These are phyloP conservation scores for Andricus grossulariae DNA, from an alignment of 1,140 invertebrate species.

Conservation along the genomic window DNA sequence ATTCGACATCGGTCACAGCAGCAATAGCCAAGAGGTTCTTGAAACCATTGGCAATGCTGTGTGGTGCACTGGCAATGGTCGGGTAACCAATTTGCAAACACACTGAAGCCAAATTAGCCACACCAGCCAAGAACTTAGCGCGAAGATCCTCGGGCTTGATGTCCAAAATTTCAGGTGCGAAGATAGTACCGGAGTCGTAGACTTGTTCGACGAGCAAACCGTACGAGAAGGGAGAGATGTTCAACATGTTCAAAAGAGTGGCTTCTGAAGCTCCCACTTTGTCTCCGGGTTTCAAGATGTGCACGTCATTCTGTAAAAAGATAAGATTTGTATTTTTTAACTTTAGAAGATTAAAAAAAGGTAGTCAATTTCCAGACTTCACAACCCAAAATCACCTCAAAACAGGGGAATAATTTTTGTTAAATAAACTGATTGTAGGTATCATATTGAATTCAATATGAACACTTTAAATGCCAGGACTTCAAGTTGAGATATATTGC, in stretches of 20 bases:
- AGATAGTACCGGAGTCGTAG: constrained; percentile 98
- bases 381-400: too few species aligned
- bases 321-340: constrained; percentile 13
- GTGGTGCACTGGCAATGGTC: constrained; percentile 96
- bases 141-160: constrained; percentile 98
- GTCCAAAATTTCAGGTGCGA: constrained; percentile 97
- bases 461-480: too few species aligned
- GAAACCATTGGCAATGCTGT: constrained; percentile 98
- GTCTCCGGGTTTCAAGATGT: constrained; percentile 96
- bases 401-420: too few species aligned
- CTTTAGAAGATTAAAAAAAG: not conserved
- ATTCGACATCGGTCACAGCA: constrained; percentile 95
- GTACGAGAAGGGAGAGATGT: constrained; percentile 99
- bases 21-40: constrained; percentile 98
- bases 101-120: constrained; percentile 95
- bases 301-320: constrained; percentile 89
- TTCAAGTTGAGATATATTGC: too few species aligned
- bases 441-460: too few species aligned
- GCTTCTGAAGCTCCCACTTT: constrained; percentile 99
- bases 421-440: too few species aligned
- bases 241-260: constrained; percentile 99
- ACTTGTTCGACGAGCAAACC: constrained; percentile 96
- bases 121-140: constrained; percentile 92
- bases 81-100: constrained; percentile 97
- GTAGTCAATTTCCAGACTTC: not conserved